Evolutionary conservation across 2,797 vertebrate genomes (phyloP).

Genomic region (Sandelia bainsii): DNA sequence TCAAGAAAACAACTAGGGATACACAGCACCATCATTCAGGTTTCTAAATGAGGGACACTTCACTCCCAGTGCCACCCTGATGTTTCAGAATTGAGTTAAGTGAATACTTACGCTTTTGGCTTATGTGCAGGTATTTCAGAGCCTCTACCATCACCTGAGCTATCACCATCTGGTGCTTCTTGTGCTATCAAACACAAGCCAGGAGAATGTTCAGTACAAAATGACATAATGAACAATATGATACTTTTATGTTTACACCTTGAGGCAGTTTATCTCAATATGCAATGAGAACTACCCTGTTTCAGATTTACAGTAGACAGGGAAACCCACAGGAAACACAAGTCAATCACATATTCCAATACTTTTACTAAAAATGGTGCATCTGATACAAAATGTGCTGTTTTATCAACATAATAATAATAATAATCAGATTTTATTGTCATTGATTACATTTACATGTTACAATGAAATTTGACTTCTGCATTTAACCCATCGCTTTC

Average conservation of each 20-base stretch:
- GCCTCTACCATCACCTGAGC: conserved; percentile 88
- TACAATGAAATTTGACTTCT: no score
- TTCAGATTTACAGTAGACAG: not conserved
- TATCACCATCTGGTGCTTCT: conserved; percentile 84
- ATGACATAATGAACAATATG: not conserved
- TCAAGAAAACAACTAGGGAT: not conserved
- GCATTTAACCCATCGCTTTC: no score
- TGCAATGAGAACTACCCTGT: not conserved
- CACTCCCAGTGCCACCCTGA: not conserved
- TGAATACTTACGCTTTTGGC: conserved; percentile 87
- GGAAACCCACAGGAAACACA: no score
- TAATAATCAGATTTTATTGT: no score
- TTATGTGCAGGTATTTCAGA: conserved; percentile 86
- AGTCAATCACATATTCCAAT: no score
- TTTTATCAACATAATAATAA: no score
- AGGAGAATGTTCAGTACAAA: conserved; percentile 14
- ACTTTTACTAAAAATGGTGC: no score
- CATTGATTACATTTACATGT: no score
- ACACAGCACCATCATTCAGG: not conserved
- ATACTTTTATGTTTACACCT: not conserved
- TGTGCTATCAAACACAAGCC: conserved; percentile 79
- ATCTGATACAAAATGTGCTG: no score
- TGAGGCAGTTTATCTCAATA: not conserved
- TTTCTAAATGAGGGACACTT: not conserved
- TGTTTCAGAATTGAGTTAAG: not conserved